A percentile compares a stretch with the other conserved stretches of the same genome.
Conservation (phyloP, 2,113 vertebrate species). For the Pavo muticus region DNA sequence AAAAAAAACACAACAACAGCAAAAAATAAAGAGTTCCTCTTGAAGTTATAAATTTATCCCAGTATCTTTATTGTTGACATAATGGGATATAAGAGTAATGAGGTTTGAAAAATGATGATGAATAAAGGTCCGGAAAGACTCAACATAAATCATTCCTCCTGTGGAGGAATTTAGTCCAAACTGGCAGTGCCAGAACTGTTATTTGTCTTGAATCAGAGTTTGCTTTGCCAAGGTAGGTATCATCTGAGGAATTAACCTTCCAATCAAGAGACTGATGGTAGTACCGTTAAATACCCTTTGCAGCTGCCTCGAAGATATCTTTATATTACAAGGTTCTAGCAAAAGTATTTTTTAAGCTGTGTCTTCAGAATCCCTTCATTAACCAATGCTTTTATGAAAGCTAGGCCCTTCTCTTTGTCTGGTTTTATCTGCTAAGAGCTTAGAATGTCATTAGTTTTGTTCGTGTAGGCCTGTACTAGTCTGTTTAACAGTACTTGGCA, state of each 20-base stretch:
- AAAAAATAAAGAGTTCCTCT: not conserved
- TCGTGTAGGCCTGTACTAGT: not conserved
- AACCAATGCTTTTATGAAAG: accelerated
- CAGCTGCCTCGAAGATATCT: not conserved
- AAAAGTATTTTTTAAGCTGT: not conserved
- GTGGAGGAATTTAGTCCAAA: not conserved
- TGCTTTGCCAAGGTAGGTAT: not conserved
- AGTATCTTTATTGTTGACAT: not conserved
- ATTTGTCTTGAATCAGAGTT: not conserved
- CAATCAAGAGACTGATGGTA: not conserved
- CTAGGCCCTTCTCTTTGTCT: not conserved
- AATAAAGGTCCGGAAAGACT: not conserved
- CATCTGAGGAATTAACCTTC: not conserved
- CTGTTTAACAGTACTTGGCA: not conserved
- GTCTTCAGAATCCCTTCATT: not conserved
- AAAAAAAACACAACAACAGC: not conserved
- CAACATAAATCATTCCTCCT: not conserved
- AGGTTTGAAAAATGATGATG: not conserved
- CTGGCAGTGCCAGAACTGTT: not conserved
- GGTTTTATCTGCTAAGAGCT: not conserved
- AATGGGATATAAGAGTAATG: not conserved
- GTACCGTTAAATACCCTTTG: not conserved
- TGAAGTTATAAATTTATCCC: not conserved
- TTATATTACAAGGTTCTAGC: not conserved
- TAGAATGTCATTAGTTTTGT: not conserved